Evolutionary conservation across 2,797 vertebrate species (phyloP).

Genomic region (Takifugu rubripes): DNA sequence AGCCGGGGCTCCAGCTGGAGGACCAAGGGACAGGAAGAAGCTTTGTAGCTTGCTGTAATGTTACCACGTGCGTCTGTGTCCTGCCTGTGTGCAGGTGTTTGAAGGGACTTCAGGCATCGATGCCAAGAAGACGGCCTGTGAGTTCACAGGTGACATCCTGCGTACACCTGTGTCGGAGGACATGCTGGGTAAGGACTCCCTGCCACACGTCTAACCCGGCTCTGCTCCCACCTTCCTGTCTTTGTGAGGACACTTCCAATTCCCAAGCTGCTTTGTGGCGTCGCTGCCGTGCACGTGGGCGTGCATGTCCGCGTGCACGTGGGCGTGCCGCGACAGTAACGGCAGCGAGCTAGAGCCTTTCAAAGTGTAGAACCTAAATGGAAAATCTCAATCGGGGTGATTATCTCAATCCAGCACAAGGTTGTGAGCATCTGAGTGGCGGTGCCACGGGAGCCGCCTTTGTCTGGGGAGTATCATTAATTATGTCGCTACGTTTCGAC

Average conservation of each 20-base stretch:
- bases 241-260: too few species aligned
- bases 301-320: too few species aligned
- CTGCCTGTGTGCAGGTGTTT: conserved; percentile 65
- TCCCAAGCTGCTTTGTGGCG: too few species aligned
- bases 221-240: too few species aligned
- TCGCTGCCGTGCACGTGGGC: too few species aligned
- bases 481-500: conserved; percentile 48
- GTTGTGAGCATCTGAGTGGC: conserved; percentile 42
- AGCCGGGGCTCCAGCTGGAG: too few species aligned
- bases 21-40: neutral
- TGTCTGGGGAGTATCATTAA: conserved; percentile 59
- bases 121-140: conserved; percentile 79
- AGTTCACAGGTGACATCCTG: conserved; percentile 79
- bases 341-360: too few species aligned
- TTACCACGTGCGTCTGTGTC: neutral
- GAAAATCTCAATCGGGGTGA: conserved; percentile 38
- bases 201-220: too few species aligned
- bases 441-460: conserved; percentile 44
- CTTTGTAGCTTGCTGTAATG: neutral
- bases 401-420: conserved; percentile 54
- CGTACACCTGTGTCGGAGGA: conserved; percentile 81
- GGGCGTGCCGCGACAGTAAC: too few species aligned
- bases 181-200: conserved; percentile 75
- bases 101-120: conserved; percentile 84
- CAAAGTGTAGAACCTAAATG: too few species aligned